Base-by-base conservation (phyloP, 1,140 invertebrate species). In the Brachionus koreanus region DNA sequence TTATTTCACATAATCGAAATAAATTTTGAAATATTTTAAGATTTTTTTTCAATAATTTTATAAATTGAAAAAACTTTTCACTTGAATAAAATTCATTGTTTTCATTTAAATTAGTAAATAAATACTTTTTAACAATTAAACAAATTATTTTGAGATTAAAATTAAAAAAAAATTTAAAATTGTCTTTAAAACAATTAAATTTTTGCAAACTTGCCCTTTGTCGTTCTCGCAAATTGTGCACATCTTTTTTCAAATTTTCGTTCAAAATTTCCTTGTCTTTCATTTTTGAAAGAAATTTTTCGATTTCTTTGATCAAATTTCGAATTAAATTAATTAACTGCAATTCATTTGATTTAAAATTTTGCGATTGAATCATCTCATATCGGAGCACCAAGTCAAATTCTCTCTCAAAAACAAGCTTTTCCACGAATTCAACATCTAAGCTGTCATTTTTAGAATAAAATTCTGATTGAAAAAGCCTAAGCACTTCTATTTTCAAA, bases 321-420 rank as follows among this genome's bases (percentile, higher is more conserved):
- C 39, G 16, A 19, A 57, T 16, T 16, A 79, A 16, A 79, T 35
- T 79, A 12, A 79, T 42, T 7, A 65, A 42, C 12, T 65, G 46
- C 6, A 79, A 19, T n/a, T 79, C 76, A 42, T 79, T 61, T 79
- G 35, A 42, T 23, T 79, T 79, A 0, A 79, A 61, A 29, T 5
- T 46, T 35, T 37, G 57, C 23, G 10, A 23, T 16, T 65, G 23
- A 10, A 42, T 6, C 23, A n/a, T 49, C 0, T 77, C 42, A 39
- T 57, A 57, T 3, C 75, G 39, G n/a, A 33, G 33, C 29, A 77
- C 43, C 25, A 61, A 33, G 10, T 43, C 46, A 25, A 79, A 35
- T 39, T 25, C 35, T 13, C 23, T 42, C 5, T 42, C 33, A 19
- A 37, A 61, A 57, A 43, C 5, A 52, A 61, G 12, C 7, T 79